These are phyloP conservation scores for Rotaria sp. DNA, from an alignment of 2,888 invertebrate species.

Conservation along the genomic window DNA sequence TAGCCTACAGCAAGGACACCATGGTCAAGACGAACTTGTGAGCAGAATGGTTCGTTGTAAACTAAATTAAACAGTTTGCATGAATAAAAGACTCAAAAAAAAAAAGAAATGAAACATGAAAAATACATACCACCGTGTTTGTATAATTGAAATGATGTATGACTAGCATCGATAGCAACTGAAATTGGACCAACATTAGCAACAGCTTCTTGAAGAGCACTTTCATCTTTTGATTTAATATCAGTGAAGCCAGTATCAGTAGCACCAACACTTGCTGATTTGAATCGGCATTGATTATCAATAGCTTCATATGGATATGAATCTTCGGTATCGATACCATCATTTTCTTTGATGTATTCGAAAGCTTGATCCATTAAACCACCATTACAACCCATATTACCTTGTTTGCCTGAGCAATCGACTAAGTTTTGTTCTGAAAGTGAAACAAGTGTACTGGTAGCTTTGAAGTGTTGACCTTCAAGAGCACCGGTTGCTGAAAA, in stretches of 20 bases:
- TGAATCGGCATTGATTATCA: conserved; percentile 39
- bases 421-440: conserved; percentile 39
- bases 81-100: neutral
- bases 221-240: conserved; percentile 34
- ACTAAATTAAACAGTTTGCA: neutral
- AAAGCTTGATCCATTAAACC: conserved; percentile 40
- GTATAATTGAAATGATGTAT: conserved; percentile 37
- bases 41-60: neutral
- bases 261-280: conserved; percentile 41
- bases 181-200: conserved; percentile 38
- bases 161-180: conserved; percentile 38
- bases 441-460: neutral
- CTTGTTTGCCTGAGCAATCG: conserved; percentile 38
- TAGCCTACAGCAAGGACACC: conserved; percentile 35
- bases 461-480: conserved; percentile 27
- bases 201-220: conserved; percentile 35
- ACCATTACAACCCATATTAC: conserved; percentile 39
- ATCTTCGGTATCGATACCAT: conserved; percentile 35
- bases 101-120: neutral
- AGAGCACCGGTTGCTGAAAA: neutral
- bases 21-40: neutral
- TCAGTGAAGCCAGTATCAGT: conserved; percentile 36
- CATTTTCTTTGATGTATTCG: conserved; percentile 36
- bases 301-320: conserved; percentile 33
- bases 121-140: conserved; percentile 37